Evolutionary conservation across 2,888 invertebrate genomes (phyloP).

Genomic region (Timandra comae): DNA sequence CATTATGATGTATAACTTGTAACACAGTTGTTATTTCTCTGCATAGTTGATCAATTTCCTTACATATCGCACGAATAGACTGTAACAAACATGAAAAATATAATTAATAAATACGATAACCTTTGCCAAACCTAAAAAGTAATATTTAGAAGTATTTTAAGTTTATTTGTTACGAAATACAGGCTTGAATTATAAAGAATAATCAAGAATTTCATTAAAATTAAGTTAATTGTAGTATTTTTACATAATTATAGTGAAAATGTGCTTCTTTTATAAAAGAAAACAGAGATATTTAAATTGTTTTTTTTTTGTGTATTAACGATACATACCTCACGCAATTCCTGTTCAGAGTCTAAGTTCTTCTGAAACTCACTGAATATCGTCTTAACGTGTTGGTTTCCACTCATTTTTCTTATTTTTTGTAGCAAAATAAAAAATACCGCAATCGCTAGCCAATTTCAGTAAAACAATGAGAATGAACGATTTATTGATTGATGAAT

Average conservation of each 20-base stretch:
- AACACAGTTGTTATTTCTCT: conserved; percentile 87
- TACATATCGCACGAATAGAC: conserved; percentile 82
- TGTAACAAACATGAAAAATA: too few relatives aligned
- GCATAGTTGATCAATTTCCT: conserved; percentile 86
- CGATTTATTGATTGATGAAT: too few relatives aligned
- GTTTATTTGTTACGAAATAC: neutral
- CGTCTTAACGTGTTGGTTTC: conserved; percentile 4
- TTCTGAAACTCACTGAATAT: conserved; percentile 83
- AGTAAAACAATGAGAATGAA: too few relatives aligned
- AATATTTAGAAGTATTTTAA: neutral
- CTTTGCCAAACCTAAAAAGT: conserved; percentile 1
- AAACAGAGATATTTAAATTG: too few relatives aligned
- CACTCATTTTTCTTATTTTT: neutral
- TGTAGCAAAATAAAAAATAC: too few relatives aligned
- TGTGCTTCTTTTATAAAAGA: too few relatives aligned
- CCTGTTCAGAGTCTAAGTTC: conserved; percentile 86
- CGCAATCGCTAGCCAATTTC: too few relatives aligned
- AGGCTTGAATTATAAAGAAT: neutral
- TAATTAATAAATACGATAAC: neutral
- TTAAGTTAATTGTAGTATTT: too few relatives aligned
- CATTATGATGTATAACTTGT: conserved; percentile 88
- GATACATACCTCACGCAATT: conserved; percentile 89
- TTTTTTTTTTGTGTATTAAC: too few relatives aligned
- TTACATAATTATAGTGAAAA: too few relatives aligned
- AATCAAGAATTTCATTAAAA: too few relatives aligned